Conservation (phyloP, 2,113 vertebrate genomes). For the Antechinus stuartii region DNA sequence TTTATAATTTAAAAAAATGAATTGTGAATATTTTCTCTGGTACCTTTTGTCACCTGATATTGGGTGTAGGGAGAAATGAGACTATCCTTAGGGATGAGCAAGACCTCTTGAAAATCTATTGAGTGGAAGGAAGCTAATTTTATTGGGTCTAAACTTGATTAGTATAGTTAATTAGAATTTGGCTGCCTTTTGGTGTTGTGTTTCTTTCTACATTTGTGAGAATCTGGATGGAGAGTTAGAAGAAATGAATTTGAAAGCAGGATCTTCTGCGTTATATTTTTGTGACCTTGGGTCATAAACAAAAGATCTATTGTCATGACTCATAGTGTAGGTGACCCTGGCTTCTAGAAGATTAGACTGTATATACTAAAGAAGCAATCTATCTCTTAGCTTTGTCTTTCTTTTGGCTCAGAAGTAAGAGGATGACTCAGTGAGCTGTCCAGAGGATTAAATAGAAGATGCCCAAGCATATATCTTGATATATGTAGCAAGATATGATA, state of each 20-base stretch:
- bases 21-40: neutral
- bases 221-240: neutral
- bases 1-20: too few species aligned
- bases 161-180: neutral
- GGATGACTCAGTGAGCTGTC: neutral
- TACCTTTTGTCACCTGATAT: too few species aligned
- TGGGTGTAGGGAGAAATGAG: too few species aligned
- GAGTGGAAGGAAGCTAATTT: neutral
- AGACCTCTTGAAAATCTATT: neutral
- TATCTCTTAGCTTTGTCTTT: neutral
- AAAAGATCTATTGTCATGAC: too few species aligned
- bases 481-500: too few species aligned
- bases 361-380: neutral
- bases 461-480: neutral
- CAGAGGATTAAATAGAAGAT: neutral
- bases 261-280: neutral
- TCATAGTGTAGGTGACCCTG: neutral
- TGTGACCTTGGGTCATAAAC: neutral
- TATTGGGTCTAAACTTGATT: neutral
- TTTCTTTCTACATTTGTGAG: neutral
- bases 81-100: neutral
- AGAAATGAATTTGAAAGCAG: neutral
- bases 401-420: neutral
- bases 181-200: neutral
- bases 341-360: neutral